phyloP scores from a whole-genome alignment of 2,113 vertebrate genomes.

The Ia io region DNA sequence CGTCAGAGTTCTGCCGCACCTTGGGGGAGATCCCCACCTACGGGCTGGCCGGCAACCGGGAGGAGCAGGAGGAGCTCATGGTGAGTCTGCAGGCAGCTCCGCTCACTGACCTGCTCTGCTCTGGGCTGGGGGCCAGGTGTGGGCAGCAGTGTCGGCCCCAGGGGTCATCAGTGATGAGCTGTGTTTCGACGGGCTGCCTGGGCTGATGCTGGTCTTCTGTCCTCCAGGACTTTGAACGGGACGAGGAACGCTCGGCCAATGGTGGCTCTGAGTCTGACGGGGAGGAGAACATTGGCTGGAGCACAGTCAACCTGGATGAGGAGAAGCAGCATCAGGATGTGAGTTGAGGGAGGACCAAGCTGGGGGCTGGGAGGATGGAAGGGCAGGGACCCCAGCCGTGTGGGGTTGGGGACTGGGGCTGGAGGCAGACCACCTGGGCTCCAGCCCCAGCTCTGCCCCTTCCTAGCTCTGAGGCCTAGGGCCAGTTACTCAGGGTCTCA shows the following conservation, averaged over 20 bases:
- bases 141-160: neutral
- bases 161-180: fast-evolving
- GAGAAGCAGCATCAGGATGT: conserved; percentile 90
- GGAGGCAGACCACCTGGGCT: neutral
- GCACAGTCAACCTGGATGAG: conserved; percentile 91
- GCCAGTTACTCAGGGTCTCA: neutral
- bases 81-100: conserved; percentile 54
- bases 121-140: no score
- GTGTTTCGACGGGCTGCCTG: fast-evolving
- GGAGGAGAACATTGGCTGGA: conserved; percentile 93
- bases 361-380: fast-evolving
- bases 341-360: neutral
- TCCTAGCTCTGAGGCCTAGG: neutral
- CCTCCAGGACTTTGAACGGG: conserved; percentile 88
- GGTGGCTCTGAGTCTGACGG: conserved; percentile 86
- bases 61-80: conserved; percentile 94
- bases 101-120: neutral
- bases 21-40: conserved; percentile 95
- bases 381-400: fast-evolving
- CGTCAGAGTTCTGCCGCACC: conserved; percentile 93
- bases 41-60: conserved; percentile 91
- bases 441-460: neutral
- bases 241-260: conserved; percentile 86
- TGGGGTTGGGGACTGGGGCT: fast-evolving
- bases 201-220: neutral